Conservation (phyloP, 2,888 invertebrate species). For the Aporophyla nigra region DNA sequence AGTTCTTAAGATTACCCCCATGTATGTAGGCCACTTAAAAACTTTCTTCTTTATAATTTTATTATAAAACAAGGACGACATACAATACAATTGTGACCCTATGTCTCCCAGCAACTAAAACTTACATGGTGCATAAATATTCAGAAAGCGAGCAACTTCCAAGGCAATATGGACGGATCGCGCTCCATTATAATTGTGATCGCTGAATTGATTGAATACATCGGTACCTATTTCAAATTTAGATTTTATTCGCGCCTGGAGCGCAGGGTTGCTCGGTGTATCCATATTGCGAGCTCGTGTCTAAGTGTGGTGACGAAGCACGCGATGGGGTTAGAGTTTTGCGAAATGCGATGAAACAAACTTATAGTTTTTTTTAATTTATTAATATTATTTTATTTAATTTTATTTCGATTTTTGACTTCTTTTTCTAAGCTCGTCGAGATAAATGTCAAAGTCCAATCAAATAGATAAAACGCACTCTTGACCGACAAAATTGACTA, state of each 20-base stretch:
- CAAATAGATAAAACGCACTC: too few relatives aligned
- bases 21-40: too few relatives aligned
- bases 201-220: slow-evolving; percentile 74
- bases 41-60: too few relatives aligned
- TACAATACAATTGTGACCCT: slow-evolving; percentile 14
- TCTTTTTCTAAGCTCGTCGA: not conserved
- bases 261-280: slow-evolving; percentile 44
- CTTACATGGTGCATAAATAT: slow-evolving; percentile 25
- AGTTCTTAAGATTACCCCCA: too few relatives aligned
- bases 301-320: not conserved
- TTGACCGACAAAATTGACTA: too few relatives aligned
- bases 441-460: too few relatives aligned
- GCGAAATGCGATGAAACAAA: too few relatives aligned
- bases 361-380: too few relatives aligned
- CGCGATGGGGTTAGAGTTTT: not conserved
- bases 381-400: too few relatives aligned
- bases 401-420: not conserved
- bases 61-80: slow-evolving; percentile 12
- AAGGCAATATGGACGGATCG: slow-evolving; percentile 7
- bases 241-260: slow-evolving; percentile 70
- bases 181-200: slow-evolving; percentile 74
- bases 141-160: slow-evolving; percentile 15
- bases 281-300: not conserved
- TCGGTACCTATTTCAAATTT: slow-evolving; percentile 72
- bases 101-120: slow-evolving; percentile 8